Conservation (phyloP, 2,888 invertebrate species). For the Cryptops parisi region DNA sequence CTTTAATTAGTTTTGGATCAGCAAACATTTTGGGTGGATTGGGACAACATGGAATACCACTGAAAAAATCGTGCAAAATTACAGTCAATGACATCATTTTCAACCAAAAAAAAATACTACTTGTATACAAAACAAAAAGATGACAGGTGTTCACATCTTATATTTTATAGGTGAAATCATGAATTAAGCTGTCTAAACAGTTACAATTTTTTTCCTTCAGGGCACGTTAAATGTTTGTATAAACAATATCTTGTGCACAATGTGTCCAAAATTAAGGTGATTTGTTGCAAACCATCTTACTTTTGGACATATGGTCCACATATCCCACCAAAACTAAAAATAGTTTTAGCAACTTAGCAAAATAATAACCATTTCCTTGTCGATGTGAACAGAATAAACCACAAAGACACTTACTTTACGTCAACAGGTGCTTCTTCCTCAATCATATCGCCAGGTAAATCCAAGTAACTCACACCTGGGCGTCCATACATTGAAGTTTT, state of each 20-base stretch:
- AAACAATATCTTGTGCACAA: not conserved
- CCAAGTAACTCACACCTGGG: conserved; percentile 79
- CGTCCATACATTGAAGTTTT: conserved; percentile 67
- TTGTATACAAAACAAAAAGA: not conserved
- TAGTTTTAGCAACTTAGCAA: too few relatives aligned
- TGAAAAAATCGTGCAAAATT: not conserved
- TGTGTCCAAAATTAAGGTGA: not conserved
- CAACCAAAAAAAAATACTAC: too few relatives aligned
- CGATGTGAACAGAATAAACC: not conserved
- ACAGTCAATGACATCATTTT: too few relatives aligned
- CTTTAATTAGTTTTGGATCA: conserved; percentile 47
- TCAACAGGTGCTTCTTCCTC: conserved; percentile 10
- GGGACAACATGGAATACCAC: conserved; percentile 27
- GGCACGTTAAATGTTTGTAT: too few relatives aligned
- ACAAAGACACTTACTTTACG: not conserved
- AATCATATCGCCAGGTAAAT: conserved; percentile 67
- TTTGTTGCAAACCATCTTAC: not conserved
- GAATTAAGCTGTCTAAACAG: not conserved
- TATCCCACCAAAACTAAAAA: too few relatives aligned
- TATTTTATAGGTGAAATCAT: not conserved
- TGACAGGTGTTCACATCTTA: not conserved
- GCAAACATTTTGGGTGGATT: conserved; percentile 55
- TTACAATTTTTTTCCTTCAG: too few relatives aligned
- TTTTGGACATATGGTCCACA: too few relatives aligned
- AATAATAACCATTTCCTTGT: too few relatives aligned